A percentile compares a stretch with the other conserved stretches of the same genome.
phyloP scores from a whole-genome alignment of 1,140 invertebrate species.

The Gonatopus flavifemur region DNA sequence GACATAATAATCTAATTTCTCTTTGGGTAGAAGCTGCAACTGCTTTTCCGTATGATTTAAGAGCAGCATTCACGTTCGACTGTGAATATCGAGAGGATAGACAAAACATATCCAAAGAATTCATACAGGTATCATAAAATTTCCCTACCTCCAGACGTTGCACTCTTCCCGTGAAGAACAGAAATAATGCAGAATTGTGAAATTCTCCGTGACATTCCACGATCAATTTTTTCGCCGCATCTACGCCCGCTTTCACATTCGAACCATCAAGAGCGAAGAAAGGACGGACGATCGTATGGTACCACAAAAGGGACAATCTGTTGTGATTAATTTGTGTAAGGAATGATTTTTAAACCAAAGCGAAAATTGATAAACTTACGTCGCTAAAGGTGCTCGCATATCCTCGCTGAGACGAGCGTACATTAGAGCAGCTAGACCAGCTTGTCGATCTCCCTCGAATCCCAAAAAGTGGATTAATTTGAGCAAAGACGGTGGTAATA shows the following conservation, averaged over 20 bases:
- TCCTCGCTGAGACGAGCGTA: conserved; percentile 67
- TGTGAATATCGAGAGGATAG: conserved; percentile 37
- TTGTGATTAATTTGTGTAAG: not conserved
- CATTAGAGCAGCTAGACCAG: conserved; percentile 66
- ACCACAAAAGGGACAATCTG: conserved; percentile 72
- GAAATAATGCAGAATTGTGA: conserved; percentile 67
- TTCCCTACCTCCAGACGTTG: conserved; percentile 65
- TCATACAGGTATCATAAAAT: too few species aligned
- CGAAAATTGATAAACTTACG: conserved; percentile 53
- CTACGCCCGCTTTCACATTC: conserved; percentile 64
- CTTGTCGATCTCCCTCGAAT: conserved; percentile 69
- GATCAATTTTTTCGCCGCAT: conserved; percentile 64
- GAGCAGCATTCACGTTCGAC: conserved; percentile 65
- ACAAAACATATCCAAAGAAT: too few species aligned
- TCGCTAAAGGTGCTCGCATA: conserved; percentile 73
- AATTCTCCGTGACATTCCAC: conserved; percentile 64
- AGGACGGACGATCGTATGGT: conserved; percentile 72
- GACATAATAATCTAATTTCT: conserved; percentile 69
- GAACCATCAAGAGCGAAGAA: conserved; percentile 71
- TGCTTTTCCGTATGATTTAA: conserved; percentile 64
- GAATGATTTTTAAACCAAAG: not conserved
- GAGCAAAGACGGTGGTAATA: conserved; percentile 69
- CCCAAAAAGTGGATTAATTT: conserved; percentile 71
- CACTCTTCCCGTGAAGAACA: conserved; percentile 71
- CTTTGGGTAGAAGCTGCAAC: conserved; percentile 65